Evolutionary conservation across 2,113 vertebrate genomes (phyloP).

Genomic region (Lycocorax pyrrhopterus): DNA sequence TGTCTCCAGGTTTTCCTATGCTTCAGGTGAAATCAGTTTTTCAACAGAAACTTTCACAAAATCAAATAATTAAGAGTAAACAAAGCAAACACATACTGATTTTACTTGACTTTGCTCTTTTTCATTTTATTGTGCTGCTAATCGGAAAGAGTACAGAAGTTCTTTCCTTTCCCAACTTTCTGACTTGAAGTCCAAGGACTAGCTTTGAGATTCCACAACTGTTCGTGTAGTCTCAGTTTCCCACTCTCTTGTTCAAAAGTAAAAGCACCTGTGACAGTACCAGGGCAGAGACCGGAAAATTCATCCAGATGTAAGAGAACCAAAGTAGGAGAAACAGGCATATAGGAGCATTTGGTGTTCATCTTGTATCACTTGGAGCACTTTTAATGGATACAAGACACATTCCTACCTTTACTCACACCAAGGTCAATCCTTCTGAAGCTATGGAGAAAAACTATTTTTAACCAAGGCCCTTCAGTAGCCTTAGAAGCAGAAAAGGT

Average conservation of each 20-base stretch:
- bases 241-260: rapidly evolving
- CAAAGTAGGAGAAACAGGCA: neutral
- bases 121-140: neutral
- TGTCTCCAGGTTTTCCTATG: neutral
- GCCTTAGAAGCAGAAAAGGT: neutral
- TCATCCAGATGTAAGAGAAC: neutral
- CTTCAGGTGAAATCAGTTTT: neutral
- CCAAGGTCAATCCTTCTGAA: neutral
- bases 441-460: neutral
- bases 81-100: neutral
- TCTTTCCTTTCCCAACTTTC: neutral
- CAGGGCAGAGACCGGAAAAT: neutral
- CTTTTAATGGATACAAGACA: neutral
- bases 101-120: neutral
- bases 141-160: neutral
- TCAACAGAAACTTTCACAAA: neutral
- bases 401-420: neutral
- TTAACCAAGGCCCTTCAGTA: neutral
- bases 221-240: neutral
- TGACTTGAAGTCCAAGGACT: neutral
- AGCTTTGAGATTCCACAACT: neutral
- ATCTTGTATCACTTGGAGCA: neutral
- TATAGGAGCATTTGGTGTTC: neutral
- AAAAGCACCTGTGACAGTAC: neutral
- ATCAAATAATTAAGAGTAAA: neutral